Evolutionary conservation across 2,797 vertebrate species (phyloP), one percentile per base, ranked within the genome.

Genomic region (Lagodon rhomboides): DNA sequence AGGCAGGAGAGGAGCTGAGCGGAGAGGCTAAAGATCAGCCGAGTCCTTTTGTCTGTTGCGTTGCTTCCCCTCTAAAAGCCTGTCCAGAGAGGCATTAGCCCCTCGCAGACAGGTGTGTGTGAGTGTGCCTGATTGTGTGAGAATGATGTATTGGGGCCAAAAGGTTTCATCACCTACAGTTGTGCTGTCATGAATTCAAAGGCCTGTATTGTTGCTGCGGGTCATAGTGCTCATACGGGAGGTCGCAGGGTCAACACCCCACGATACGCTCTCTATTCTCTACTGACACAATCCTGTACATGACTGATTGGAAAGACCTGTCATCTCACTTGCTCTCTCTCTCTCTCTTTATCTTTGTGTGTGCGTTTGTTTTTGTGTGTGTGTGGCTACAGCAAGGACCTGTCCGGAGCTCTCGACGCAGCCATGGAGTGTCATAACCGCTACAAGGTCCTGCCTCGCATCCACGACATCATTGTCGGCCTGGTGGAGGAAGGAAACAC

Each of bases 401-500:
- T 96, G 75, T 0, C 85, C 11, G 90, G 95, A 44, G 97, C 97
- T 72, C 84, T 99, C 12, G 94, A 98, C 13, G 94, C 95, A 5
- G 22, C 84, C 3, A 38, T 96, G 47, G 93, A 94, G 53, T 97
- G 94, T 91, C 91, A 91, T 4, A 94, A 94, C 83, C 96, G 93
- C 80, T 98, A 97, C 90, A 93, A 89, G 51, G 73, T 90, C 56
- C 34, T 96, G 68, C 96, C 97, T 68, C 93, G 95, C 68, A 88
- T 97, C 71, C 97, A 99, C 66, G 95, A 97, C 77, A 66, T 99
- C 92, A 88, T 95, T 25, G 96, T 97, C 17, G 91, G 22, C 65
- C 93, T 99, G 89, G 91, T 99, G 93, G 95, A 99, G 85, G 96
- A 95, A 81, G 97, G 96, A 85, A 95, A 98, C 23, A 95, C 96